A percentile compares a stretch with the other conserved stretches of the same genome.
Conservation (phyloP, 1,140 invertebrate species). For the Sweltsa coloradensis region DNA sequence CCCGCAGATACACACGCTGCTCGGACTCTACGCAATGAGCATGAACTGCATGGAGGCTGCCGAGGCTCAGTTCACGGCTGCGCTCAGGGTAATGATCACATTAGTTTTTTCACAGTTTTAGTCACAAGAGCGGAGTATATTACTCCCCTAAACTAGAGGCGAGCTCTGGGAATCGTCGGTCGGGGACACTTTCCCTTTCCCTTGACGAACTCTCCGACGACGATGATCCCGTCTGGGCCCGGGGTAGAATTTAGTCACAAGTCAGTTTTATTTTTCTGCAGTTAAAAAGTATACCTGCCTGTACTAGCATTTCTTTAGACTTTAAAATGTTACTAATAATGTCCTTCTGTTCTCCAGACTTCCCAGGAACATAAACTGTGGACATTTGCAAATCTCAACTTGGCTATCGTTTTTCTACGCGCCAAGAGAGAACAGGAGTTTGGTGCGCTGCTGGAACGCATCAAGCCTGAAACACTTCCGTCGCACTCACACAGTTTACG, state of each 20-base stretch:
- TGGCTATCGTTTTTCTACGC: constrained; percentile 91
- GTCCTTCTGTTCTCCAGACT: constrained; percentile 36
- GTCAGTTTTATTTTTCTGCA: neutral
- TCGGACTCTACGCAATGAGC: constrained; percentile 94
- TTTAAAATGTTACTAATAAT: too few relatives aligned
- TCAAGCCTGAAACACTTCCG: constrained; percentile 73
- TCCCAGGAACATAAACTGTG: constrained; percentile 80
- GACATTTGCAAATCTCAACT: constrained; percentile 89
- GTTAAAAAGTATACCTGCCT: too few relatives aligned
- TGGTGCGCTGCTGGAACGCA: constrained; percentile 70
- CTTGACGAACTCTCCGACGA: too few relatives aligned
- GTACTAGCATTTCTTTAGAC: neutral
- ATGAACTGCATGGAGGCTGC: constrained; percentile 96
- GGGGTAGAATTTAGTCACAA: too few relatives aligned
- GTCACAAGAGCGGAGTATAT: too few relatives aligned
- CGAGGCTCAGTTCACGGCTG: constrained; percentile 84
- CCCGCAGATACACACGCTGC: constrained; percentile 81
- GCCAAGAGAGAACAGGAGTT: constrained; percentile 80
- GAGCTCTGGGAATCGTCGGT: too few relatives aligned
- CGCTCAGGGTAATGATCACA: constrained; percentile 73
- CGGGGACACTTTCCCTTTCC: too few relatives aligned
- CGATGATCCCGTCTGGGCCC: too few relatives aligned
- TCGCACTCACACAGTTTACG: constrained; percentile 78
- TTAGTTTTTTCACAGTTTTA: too few relatives aligned
- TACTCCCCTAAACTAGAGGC: too few relatives aligned